Percentiles rank a stretch among this genome's conserved stretches.
Conservation (phyloP, 1,140 invertebrate genomes). For the Chelonus insularis region DNA sequence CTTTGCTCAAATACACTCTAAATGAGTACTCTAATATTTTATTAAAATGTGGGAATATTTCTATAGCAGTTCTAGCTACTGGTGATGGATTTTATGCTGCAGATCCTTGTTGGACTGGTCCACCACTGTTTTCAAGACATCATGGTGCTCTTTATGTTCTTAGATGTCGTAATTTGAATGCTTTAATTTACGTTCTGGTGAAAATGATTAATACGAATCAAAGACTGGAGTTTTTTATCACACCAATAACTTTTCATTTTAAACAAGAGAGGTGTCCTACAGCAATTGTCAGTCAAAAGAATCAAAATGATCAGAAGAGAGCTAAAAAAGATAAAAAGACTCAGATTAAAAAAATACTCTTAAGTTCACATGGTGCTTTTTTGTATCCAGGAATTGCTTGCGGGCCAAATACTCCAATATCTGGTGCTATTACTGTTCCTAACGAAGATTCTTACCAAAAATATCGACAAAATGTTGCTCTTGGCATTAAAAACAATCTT, state of each 20-base stretch:
- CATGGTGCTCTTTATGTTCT: constrained; percentile 49
- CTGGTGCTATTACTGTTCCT: constrained; percentile 30
- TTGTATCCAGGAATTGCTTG: constrained; percentile 32
- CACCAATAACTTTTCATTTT: constrained; percentile 41
- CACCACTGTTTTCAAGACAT: constrained; percentile 47
- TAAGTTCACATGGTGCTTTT: too few species aligned
- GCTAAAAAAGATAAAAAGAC: constrained; percentile 31
- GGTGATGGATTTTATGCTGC: constrained; percentile 44
- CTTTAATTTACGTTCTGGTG: constrained; percentile 42
- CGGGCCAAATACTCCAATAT: constrained; percentile 18
- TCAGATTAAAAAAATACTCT: too few species aligned
- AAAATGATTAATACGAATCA: constrained; percentile 54
- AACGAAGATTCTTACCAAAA: constrained; percentile 37
- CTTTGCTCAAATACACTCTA: constrained; percentile 30
- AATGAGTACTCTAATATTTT: constrained; percentile 36
- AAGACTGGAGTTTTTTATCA: constrained; percentile 42
- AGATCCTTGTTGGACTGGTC: constrained; percentile 50
- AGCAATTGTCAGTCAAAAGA: too few species aligned
- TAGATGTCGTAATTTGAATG: constrained; percentile 44
- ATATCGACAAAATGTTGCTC: constrained; percentile 41
- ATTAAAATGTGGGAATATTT: constrained; percentile 43
- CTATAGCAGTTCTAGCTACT: constrained; percentile 35
- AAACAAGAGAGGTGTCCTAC: constrained; percentile 32
- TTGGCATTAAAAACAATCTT: constrained; percentile 22
- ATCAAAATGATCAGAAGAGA: background rate